Conservation (phyloP, 2,888 invertebrate genomes). For the Drosophila cracens region DNA sequence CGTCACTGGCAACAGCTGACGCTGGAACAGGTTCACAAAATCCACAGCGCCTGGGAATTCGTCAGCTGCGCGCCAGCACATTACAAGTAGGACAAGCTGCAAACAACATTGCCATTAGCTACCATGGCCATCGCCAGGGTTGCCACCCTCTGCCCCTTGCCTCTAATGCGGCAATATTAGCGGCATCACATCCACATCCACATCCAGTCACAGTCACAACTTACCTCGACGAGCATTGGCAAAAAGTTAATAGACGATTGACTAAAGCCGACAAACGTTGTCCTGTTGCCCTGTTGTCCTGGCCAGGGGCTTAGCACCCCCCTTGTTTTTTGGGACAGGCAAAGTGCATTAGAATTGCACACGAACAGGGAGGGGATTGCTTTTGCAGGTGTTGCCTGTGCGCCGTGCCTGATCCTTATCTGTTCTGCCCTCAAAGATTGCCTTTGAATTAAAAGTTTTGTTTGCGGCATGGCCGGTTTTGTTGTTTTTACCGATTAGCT, state of each 20-base stretch:
- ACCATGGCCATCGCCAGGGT: conserved; percentile 18
- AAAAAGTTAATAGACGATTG: conserved; percentile 83
- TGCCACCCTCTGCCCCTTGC: conserved; percentile 6
- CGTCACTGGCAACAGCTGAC: conserved; percentile 67
- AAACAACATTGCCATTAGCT: conserved; percentile 78
- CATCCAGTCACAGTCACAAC: conserved; percentile 23
- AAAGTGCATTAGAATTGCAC: conserved; percentile 70
- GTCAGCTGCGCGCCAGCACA: conserved; percentile 79
- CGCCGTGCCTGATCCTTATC: conserved; percentile 47
- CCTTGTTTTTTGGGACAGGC: conserved; percentile 59
- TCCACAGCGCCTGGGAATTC: conserved; percentile 69
- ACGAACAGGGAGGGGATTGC: conserved; percentile 44
- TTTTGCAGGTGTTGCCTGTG: conserved; percentile 73
- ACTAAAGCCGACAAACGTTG: conserved; percentile 72
- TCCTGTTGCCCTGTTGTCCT: conserved; percentile 43
- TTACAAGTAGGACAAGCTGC: conserved; percentile 80
- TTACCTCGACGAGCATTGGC: conserved; percentile 51
- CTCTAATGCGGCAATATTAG: conserved; percentile 60
- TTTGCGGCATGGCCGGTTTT: conserved; percentile 73
- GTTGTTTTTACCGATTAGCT: conserved; percentile 72
- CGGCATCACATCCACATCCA: conserved; percentile 63
- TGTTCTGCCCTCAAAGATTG: conserved; percentile 27
- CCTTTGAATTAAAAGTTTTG: conserved; percentile 65
- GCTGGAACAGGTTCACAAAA: conserved; percentile 71
- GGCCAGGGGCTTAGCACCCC: conserved; percentile 71